These are phyloP conservation scores for Sciurus niger DNA, from an alignment of 2,113 vertebrate species.

Conservation along the genomic window DNA sequence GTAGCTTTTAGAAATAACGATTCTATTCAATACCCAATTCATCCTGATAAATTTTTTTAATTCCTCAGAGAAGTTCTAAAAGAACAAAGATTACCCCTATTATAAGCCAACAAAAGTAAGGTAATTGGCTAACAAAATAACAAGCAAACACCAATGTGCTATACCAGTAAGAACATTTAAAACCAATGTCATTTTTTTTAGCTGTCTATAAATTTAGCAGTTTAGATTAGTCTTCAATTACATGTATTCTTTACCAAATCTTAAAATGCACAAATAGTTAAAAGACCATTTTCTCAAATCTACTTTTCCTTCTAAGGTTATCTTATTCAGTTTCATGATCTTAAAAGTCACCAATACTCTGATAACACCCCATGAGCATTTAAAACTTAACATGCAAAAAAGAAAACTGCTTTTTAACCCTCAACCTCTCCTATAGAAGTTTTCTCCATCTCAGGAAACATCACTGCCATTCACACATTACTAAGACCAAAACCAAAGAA, in stretches of 20 bases:
- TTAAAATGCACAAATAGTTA: conserved; percentile 31
- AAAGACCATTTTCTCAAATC: conserved; percentile 55
- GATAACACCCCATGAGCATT: background rate
- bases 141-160: conserved; percentile 63
- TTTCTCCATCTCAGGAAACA: conserved; percentile 52
- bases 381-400: conserved; percentile 4
- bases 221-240: conserved; percentile 12
- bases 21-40: conserved; percentile 66
- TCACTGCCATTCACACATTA: conserved; percentile 10
- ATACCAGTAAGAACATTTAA: conserved; percentile 47
- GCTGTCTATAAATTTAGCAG: conserved; percentile 43
- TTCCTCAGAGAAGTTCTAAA: conserved; percentile 56
- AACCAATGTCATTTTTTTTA: conserved; percentile 2
- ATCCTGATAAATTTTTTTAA: conserved; percentile 59
- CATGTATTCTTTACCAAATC: conserved; percentile 10
- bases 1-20: conserved; percentile 58
- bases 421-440: background rate
- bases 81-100: conserved; percentile 62
- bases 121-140: conserved; percentile 54
- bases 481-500: conserved; percentile 61
- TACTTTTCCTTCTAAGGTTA: conserved; percentile 8
- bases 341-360: background rate
- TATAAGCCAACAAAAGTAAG: conserved; percentile 60
- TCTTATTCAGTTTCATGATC: background rate
- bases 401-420: background rate